These are phyloP conservation scores for Anguilla megastoma DNA, from an alignment of 2,797 vertebrate genomes.

Conservation along the genomic window DNA sequence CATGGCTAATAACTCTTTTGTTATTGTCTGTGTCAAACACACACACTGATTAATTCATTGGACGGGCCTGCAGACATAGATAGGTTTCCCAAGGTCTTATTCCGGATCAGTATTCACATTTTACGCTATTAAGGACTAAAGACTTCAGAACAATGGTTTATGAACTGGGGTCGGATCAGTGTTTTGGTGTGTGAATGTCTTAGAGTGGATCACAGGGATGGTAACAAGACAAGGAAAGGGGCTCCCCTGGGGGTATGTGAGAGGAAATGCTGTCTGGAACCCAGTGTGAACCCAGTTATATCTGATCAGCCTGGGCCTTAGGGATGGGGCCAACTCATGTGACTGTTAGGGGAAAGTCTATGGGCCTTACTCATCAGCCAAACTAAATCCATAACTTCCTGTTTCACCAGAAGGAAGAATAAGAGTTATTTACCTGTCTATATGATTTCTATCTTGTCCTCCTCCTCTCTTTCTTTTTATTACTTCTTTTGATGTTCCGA, in stretches of 20 bases:
- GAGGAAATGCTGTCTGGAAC: conserved; percentile 27
- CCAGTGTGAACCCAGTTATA: conserved; percentile 18
- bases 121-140: background rate
- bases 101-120: background rate
- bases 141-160: background rate
- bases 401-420: background rate
- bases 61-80: background rate
- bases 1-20: background rate
- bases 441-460: background rate
- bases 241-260: background rate
- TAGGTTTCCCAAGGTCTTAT: background rate
- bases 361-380: background rate
- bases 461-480: background rate
- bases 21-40: background rate
- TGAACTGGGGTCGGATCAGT: background rate
- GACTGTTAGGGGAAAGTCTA: background rate
- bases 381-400: background rate
- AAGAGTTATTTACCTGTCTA: background rate
- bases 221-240: background rate
- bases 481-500: background rate
- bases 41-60: background rate
- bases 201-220: background rate
- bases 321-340: background rate
- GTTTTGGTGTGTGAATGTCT: background rate
- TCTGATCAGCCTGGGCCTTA: background rate